phyloP scores from a whole-genome alignment of 2,113 vertebrate genomes.

The Vulpes vulpes region DNA sequence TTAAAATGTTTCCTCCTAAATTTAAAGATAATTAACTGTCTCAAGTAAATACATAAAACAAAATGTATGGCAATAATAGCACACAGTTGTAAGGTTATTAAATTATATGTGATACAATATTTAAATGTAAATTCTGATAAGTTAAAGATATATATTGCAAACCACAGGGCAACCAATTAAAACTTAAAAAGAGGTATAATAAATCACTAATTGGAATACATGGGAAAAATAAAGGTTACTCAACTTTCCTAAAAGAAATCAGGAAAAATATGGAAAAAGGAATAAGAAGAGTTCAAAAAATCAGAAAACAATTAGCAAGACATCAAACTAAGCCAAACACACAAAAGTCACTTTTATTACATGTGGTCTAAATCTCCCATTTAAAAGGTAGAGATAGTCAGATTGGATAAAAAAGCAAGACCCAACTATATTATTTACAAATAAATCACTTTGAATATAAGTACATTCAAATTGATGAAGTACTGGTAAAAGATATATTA shows the following conservation, averaged over 20 bases:
- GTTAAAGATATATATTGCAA: background rate
- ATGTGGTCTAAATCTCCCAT: background rate
- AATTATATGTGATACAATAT: background rate
- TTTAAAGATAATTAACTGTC: background rate
- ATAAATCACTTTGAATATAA: background rate
- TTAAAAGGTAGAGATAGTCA: background rate
- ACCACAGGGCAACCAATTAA: background rate
- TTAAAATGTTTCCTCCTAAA: background rate
- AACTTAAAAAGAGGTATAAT: background rate
- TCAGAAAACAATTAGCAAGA: background rate
- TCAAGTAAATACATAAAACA: background rate
- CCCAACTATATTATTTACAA: background rate
- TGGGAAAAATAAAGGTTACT: background rate
- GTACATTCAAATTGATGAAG: background rate
- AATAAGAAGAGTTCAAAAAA: background rate
- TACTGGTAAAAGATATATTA: background rate
- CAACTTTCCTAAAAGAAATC: background rate
- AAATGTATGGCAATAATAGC: background rate
- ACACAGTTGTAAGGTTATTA: background rate
- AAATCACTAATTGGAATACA: background rate
- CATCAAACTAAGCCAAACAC: background rate
- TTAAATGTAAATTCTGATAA: constrained; percentile 12
- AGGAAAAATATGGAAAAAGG: background rate
- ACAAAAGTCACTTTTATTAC: background rate
- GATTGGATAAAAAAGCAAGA: background rate